A percentile compares a stretch with the other conserved stretches of the same genome.
These are phyloP conservation scores for Himalopsyche anomala DNA, from an alignment of 2,888 invertebrate species.

Conservation along the genomic window DNA sequence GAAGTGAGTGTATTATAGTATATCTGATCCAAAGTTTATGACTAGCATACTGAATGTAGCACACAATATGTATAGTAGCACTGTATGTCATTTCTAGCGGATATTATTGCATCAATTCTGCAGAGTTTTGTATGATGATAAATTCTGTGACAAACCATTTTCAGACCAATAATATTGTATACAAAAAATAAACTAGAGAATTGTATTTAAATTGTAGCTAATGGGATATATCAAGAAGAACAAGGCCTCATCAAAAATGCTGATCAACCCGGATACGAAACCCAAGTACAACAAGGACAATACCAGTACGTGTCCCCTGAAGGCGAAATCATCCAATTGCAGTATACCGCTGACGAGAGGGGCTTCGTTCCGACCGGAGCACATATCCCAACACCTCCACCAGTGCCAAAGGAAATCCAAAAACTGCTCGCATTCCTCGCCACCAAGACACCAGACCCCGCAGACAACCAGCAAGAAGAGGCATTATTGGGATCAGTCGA, in stretches of 20 bases:
- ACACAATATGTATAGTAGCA: too few species aligned
- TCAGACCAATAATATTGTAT: too few species aligned
- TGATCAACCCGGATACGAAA: constrained; percentile 82
- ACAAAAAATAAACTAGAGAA: neutral
- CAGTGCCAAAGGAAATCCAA: constrained; percentile 83
- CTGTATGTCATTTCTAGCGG: too few species aligned
- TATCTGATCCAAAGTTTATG: too few species aligned
- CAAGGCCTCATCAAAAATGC: constrained; percentile 81
- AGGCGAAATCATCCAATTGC: constrained; percentile 77
- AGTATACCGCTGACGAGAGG: constrained; percentile 83
- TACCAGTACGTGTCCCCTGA: constrained; percentile 83
- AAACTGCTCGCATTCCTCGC: constrained; percentile 79
- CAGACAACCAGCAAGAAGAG: constrained; percentile 33
- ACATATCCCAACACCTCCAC: constrained; percentile 83
- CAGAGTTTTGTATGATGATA: too few species aligned
- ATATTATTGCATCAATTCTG: too few species aligned
- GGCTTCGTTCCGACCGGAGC: constrained; percentile 83
- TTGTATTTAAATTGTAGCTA: constrained; percentile 53
- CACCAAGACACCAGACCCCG: constrained; percentile 64
- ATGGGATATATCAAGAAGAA: constrained; percentile 64
- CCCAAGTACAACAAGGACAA: constrained; percentile 82
- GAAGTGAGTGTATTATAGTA: too few species aligned
- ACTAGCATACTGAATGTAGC: too few species aligned
- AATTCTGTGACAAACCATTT: too few species aligned
- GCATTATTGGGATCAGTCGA: neutral